Conservation (phyloP, 92 coral and sea anemone species). For the Epizoanthus scotinus region DNA sequence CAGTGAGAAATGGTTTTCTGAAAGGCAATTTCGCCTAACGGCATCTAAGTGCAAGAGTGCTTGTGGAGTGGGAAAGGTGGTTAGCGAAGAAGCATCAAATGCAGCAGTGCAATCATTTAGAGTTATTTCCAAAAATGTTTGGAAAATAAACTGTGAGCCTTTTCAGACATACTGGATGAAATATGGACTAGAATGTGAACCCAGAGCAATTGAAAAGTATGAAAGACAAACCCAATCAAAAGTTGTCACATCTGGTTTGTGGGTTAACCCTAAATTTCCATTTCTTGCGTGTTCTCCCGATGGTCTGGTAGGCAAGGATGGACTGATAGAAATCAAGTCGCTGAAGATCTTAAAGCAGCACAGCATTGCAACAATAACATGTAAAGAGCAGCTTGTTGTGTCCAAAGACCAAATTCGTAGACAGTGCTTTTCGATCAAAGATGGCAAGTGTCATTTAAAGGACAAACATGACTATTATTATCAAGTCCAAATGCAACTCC, state of each 20-base stretch:
- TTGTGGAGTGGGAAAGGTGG: slow-evolving; percentile 37
- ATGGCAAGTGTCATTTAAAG: slow-evolving; percentile 43
- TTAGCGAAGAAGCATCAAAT: slow-evolving; percentile 15
- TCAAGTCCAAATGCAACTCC: slow-evolving; percentile 57
- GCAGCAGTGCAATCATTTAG: slow-evolving; percentile 32
- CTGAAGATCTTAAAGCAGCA: slow-evolving; percentile 58
- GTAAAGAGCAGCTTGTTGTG: slow-evolving; percentile 2
- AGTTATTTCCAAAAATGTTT: slow-evolving; percentile 13
- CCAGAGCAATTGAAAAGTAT: too few species aligned
- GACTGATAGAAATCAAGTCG: slow-evolving; percentile 55
- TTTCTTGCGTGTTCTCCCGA: too few species aligned
- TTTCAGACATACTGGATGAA: too few species aligned
- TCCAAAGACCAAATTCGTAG: slow-evolving; percentile 42
- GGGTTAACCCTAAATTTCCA: slow-evolving; percentile 65
- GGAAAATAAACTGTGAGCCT: slow-evolving; percentile 34
- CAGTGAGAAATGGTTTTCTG: slow-evolving; percentile 19
- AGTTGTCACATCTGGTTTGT: slow-evolving; percentile 42
- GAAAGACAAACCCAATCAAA: slow-evolving; percentile 20
- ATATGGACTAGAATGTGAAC: too few species aligned
- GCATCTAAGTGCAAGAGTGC: slow-evolving; percentile 48
- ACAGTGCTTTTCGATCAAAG: slow-evolving; percentile 56
- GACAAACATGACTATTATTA: slow-evolving; percentile 53
- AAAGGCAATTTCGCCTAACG: slow-evolving; percentile 42
- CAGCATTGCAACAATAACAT: slow-evolving; percentile 39
- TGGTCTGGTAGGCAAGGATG: slow-evolving; percentile 46